Percentiles rank a stretch among this genome's conserved stretches.
Evolutionary conservation across 2,797 vertebrate species (phyloP).

Genomic region (Sebastes hopkinsi): DNA sequence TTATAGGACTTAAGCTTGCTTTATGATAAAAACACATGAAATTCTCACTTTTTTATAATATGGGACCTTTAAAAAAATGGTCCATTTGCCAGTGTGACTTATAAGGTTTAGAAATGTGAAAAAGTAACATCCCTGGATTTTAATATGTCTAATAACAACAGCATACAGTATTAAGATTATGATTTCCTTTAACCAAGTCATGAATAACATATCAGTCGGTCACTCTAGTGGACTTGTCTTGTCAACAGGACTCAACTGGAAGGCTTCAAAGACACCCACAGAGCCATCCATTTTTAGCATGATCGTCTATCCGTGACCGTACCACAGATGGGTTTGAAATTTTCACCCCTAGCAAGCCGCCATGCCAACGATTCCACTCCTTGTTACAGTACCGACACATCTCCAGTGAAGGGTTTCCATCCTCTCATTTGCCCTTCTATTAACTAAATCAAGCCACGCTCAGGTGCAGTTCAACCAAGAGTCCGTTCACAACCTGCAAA

Average conservation of each 20-base stretch:
- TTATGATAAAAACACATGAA: too few relatives aligned
- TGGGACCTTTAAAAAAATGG: too few relatives aligned
- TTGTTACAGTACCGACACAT: not conserved
- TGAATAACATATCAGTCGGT: not conserved
- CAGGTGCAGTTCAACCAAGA: not conserved
- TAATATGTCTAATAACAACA: not conserved
- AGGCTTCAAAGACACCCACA: not conserved
- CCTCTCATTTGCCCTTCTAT: not conserved
- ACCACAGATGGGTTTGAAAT: not conserved
- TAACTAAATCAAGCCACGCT: not conserved
- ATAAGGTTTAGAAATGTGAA: not conserved
- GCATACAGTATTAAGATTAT: not conserved
- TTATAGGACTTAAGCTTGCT: too few relatives aligned
- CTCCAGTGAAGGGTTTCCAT: not conserved
- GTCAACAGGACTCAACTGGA: not conserved
- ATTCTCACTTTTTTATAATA: too few relatives aligned
- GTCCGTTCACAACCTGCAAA: not conserved
- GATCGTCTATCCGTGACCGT: not conserved
- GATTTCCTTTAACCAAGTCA: not conserved
- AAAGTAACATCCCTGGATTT: not conserved
- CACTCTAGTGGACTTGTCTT: not conserved
- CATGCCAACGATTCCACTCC: not conserved
- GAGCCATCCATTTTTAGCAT: not conserved
- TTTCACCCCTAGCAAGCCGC: not conserved
- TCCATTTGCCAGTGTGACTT: not conserved